Percentiles rank a stretch among this genome's conserved stretches.
These are phyloP conservation scores for Cryptosula pallasiana DNA, from an alignment of 2,888 invertebrate species.

Conservation along the genomic window DNA sequence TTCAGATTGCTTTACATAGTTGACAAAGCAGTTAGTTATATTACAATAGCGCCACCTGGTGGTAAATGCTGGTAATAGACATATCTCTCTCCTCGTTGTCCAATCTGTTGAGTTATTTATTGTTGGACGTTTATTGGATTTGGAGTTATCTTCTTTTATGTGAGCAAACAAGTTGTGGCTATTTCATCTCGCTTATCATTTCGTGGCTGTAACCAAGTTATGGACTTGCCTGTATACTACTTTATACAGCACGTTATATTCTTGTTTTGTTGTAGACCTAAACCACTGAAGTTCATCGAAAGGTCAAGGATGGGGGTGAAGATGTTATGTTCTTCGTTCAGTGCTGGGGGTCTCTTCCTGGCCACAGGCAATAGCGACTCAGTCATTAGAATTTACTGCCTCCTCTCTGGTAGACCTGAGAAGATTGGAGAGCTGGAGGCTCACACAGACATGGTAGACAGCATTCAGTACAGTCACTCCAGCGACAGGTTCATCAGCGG, in stretches of 20 bases:
- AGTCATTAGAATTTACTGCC: conserved; percentile 80
- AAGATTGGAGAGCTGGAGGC: conserved; percentile 70
- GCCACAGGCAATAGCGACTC: conserved; percentile 94
- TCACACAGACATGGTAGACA: conserved; percentile 86
- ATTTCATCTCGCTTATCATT: no score
- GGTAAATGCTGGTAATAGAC: no score
- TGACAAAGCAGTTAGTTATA: no score
- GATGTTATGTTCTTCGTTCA: conserved; percentile 89
- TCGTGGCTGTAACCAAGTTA: no score
- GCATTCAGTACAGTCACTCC: conserved; percentile 87
- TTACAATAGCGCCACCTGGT: no score
- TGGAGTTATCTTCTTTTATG: no score
- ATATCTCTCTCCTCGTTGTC: no score
- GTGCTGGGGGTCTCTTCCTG: conserved; percentile 79
- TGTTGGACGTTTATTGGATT: no score
- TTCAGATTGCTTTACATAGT: background rate
- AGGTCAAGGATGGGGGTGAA: conserved; percentile 88
- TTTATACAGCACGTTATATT: no score
- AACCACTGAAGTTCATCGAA: conserved; percentile 86
- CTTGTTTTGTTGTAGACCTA: conserved; percentile 68
- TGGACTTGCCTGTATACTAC: no score
- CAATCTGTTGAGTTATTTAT: no score
- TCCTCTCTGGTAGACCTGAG: conserved; percentile 73
- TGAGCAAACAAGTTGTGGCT: no score
- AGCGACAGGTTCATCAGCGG: conserved; percentile 87